Percentiles rank a stretch among this genome's conserved stretches.
Conservation (phyloP, 2,797 vertebrate genomes). For the Simalia tracyae region DNA sequence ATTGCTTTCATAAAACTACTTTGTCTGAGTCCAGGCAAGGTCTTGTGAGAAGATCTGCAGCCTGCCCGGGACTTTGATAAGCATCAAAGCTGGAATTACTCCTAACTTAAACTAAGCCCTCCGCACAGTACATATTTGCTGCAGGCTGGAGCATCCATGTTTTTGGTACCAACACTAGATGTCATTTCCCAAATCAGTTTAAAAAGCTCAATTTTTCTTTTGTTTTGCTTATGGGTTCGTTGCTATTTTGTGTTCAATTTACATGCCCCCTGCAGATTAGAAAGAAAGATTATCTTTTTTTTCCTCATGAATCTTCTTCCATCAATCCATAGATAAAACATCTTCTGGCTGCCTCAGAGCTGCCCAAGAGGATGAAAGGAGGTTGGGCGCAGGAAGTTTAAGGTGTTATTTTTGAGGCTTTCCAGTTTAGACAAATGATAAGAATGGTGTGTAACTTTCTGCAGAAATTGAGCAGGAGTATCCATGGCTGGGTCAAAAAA, state of each 20-base stretch:
- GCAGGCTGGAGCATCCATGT: neutral
- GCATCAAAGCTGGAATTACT: neutral
- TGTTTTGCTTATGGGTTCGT: neutral
- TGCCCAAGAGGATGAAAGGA: neutral
- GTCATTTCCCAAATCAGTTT: neutral
- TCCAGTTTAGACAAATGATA: neutral
- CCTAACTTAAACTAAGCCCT: neutral
- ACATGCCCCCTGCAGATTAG: slow-evolving; percentile 1
- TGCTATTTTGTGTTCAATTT: slow-evolving; percentile 4
- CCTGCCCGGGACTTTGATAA: neutral
- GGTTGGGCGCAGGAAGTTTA: neutral
- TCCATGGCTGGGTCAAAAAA: neutral
- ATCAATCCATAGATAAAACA: neutral
- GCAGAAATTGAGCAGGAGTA: neutral
- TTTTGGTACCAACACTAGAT: neutral
- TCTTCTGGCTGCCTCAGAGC: neutral
- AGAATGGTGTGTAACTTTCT: neutral
- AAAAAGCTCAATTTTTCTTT: neutral
- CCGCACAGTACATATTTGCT: neutral
- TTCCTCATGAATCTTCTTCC: neutral
- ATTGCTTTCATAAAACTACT: neutral
- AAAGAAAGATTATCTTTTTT: neutral
- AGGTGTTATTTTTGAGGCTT: neutral
- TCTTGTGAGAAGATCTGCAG: neutral
- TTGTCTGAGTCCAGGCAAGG: neutral